Evolutionary conservation across 2,113 vertebrate genomes (phyloP).

Genomic region (Haemorhous mexicanus): DNA sequence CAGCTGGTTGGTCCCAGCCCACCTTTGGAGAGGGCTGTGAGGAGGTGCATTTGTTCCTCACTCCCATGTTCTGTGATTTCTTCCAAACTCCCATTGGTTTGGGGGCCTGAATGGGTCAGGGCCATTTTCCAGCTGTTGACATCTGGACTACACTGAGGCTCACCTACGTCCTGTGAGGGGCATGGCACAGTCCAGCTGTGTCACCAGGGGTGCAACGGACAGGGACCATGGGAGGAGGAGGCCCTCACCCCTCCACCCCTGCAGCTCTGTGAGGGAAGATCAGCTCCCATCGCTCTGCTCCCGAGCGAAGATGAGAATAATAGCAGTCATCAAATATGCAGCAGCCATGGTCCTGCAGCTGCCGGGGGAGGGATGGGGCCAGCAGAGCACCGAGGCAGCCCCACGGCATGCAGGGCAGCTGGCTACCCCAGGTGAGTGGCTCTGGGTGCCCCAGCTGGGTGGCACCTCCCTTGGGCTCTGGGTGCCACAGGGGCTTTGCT

Average conservation of each 20-base stretch:
- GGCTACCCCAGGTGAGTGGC: neutral
- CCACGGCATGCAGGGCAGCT: accelerated
- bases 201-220: neutral
- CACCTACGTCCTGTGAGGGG: accelerated
- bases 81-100: neutral
- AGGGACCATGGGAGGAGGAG: accelerated
- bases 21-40: neutral
- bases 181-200: accelerated
- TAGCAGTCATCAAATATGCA: constrained; percentile 89
- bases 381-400: neutral
- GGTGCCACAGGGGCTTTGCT: accelerated
- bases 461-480: neutral
- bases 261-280: constrained; percentile 36
- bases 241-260: neutral
- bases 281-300: constrained; percentile 64
- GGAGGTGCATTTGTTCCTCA: no score
- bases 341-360: neutral
- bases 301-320: constrained; percentile 76
- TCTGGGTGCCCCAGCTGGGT: neutral
- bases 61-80: neutral
- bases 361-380: neutral
- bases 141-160: neutral
- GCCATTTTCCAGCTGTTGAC: neutral
- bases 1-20: neutral
- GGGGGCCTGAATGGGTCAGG: neutral